phyloP scores from a whole-genome alignment of 2,797 vertebrate species.

The Perodicticus potto region DNA sequence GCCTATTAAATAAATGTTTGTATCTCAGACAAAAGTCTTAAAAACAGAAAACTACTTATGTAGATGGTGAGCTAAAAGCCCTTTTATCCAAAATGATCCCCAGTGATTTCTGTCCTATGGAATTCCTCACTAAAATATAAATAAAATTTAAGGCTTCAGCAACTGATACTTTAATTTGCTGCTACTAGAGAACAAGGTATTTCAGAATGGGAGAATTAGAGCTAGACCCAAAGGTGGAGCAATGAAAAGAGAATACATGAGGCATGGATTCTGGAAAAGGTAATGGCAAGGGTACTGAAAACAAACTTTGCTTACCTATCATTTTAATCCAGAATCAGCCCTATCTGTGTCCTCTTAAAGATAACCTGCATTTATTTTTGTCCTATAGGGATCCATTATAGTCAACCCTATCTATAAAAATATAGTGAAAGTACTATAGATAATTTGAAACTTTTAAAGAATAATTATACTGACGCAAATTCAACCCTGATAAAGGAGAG shows the following conservation, averaged over 20 bases:
- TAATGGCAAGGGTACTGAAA: neutral
- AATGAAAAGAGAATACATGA: neutral
- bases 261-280: neutral
- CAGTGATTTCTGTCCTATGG: neutral
- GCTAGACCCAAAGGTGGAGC: neutral
- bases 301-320: neutral
- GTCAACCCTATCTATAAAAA: neutral
- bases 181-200: neutral
- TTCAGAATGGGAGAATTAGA: slow-evolving; percentile 21
- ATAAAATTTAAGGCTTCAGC: neutral
- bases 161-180: neutral
- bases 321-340: neutral
- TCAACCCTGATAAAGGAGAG: neutral
- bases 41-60: slow-evolving; percentile 13
- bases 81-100: slow-evolving; percentile 19
- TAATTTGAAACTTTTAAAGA: slow-evolving; percentile 40
- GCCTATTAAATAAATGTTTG: neutral
- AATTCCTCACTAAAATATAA: slow-evolving; percentile 36
- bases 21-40: slow-evolving; percentile 13
- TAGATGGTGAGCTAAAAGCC: neutral
- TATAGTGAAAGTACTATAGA: neutral
- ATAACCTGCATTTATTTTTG: slow-evolving; percentile 37
- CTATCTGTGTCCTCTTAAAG: neutral
- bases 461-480: neutral
- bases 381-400: neutral